phyloP scores from a whole-genome alignment of 1,140 invertebrate species.

The Argopecten irradians region DNA sequence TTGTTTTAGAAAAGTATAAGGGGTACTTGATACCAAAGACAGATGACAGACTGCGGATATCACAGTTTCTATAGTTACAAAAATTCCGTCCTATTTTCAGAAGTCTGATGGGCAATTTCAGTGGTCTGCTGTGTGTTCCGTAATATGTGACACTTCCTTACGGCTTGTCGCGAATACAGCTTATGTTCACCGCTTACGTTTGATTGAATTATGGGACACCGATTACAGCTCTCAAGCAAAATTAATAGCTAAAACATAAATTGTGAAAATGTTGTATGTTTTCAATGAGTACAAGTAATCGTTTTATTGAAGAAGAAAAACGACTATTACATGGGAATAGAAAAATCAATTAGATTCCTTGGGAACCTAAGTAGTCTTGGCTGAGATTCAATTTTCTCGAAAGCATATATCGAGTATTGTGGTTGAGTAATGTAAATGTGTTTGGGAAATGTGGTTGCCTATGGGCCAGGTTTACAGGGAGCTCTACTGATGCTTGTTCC shows the following conservation, averaged over 20 bases:
- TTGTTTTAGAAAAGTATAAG: background rate
- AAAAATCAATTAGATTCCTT: conserved; percentile 23
- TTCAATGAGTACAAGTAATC: conserved; percentile 17
- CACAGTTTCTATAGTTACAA: conserved; percentile 1
- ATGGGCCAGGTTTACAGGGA: background rate
- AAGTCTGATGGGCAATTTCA: background rate
- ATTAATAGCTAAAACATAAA: conserved; percentile 23
- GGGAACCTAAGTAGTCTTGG: background rate
- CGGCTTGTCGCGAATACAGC: conserved; percentile 12
- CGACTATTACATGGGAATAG: background rate
- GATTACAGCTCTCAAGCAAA: conserved; percentile 21
- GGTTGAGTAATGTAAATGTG: conserved; percentile 18
- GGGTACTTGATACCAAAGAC: background rate
- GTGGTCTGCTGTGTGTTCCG: background rate
- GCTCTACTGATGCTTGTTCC: background rate
- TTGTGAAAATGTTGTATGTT: conserved; percentile 22
- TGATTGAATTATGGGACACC: conserved; percentile 1
- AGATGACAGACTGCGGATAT: background rate
- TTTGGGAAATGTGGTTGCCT: conserved; percentile 3
- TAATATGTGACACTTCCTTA: background rate
- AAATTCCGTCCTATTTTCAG: background rate
- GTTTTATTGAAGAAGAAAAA: conserved; percentile 23
- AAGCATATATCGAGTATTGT: conserved; percentile 17
- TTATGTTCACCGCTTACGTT: background rate
- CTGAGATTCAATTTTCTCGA: conserved; percentile 21